These are phyloP conservation scores for Eulemur albifrons DNA, from an alignment of 2,797 vertebrate genomes.

Conservation along the genomic window DNA sequence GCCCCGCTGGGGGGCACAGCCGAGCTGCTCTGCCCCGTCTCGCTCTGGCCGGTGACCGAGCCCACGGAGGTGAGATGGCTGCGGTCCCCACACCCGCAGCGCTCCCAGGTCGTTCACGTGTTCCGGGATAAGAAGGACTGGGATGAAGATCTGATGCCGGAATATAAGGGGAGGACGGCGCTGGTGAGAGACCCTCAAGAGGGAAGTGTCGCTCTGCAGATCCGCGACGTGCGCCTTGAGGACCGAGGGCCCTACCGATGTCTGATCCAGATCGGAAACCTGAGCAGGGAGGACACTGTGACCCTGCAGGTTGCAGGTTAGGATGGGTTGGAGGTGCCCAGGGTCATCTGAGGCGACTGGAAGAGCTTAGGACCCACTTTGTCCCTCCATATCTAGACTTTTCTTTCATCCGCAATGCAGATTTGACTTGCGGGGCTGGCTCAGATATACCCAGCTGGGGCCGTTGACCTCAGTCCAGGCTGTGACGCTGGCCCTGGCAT, in stretches of 20 bases:
- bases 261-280: constrained; percentile 51
- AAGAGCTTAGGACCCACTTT: not conserved
- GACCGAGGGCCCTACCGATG: constrained; percentile 68
- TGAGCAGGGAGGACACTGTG: constrained; percentile 50
- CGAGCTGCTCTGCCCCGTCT: constrained; percentile 58
- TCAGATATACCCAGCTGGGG: not conserved
- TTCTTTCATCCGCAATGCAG: not conserved
- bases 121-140: constrained; percentile 23
- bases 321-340: not conserved
- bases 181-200: constrained; percentile 21
- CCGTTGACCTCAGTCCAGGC: not conserved
- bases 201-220: constrained; percentile 39
- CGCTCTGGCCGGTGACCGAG: not conserved
- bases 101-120: constrained; percentile 27
- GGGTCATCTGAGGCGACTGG: not conserved
- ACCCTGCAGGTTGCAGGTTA: constrained; percentile 70
- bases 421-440: not conserved
- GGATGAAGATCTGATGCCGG: constrained; percentile 38
- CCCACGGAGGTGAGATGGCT: constrained; percentile 58
- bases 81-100: not conserved
- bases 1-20: constrained; percentile 61
- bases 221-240: constrained; percentile 48
- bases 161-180: constrained; percentile 64
- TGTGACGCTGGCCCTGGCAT: not conserved
- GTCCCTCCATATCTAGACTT: not conserved